Evolutionary conservation across 2,888 invertebrate genomes (phyloP), one percentile per base, ranked within the genome.

Genomic region (Nephrocerus scutellatus): DNA sequence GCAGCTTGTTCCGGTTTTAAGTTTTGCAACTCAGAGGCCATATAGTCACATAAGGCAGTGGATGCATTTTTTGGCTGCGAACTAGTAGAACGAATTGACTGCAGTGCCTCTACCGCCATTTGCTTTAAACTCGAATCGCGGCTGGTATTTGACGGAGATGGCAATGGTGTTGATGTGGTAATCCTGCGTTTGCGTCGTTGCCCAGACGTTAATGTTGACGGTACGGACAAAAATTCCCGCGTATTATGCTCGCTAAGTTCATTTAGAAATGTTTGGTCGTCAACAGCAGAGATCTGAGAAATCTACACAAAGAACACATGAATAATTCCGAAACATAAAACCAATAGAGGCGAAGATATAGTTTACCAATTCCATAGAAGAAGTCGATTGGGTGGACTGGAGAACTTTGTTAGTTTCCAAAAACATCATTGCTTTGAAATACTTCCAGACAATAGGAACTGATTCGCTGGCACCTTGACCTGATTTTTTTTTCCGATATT

Each of bases 341-440:
- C 22, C 22, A 36, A 36, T 21, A 30, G 24, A 36, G 18, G 23
- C 12, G 19, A 28, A 28, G 28, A 28, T 28, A 28, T 35, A 35
- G 3, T n/a, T 36, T 36, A 36, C 38, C 26, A 39, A 28, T 39
- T 39, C 22, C 19, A 25, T 4, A 10, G 39, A 39, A 22, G 38
- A 32, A 22, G 38, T 38, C 22, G 33, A 29, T 23, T 39, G 26
- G n/a, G 26, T 26, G n/a, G 39, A 29, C 18, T 32, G 28, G 13
- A 18, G 14, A 34, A 18, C 24, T 30, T 39, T 34, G 3, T 19
- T 34, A 1, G 31, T 12, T 23, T 40, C 43, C 26, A 40, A 40
- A 31, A 46, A 43, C 20, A 40, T 5, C 38, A 46, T 34, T 8
- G 38, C 39, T 9, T 42, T 41, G 9, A 47, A 47, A 20, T 41